A percentile compares a stretch with the other conserved stretches of the same genome.
phyloP scores from a whole-genome alignment of 1,140 invertebrate genomes.

The Oryzaephilus surinamensis region DNA sequence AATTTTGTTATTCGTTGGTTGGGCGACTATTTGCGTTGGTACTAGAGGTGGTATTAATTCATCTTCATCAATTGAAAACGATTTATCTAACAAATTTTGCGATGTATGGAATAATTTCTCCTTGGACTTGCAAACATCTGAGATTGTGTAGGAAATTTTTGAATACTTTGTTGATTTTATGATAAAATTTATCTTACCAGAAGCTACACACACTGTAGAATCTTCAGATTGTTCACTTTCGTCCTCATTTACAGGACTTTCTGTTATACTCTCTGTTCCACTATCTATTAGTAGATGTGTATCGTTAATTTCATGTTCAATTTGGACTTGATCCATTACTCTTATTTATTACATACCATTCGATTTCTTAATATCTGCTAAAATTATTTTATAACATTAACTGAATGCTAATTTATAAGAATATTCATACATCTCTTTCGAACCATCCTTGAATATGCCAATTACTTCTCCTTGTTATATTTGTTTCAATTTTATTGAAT shows the following conservation, averaged over 20 bases:
- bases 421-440: constrained; percentile 20
- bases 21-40: constrained; percentile 19
- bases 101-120: constrained; percentile 2
- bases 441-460: constrained; percentile 20
- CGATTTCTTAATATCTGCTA: constrained; percentile 19
- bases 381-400: constrained; percentile 1
- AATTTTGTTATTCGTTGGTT: constrained; percentile 13
- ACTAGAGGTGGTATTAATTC: constrained; percentile 21
- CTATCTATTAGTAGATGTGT: constrained; percentile 26
- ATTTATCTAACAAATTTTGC: constrained; percentile 24
- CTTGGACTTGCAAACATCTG: background rate
- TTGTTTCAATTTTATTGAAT: too few relatives aligned
- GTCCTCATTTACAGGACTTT: constrained; percentile 25
- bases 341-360: constrained; percentile 12
- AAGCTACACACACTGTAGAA: constrained; percentile 18
- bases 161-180: background rate
- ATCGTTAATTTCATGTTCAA: constrained; percentile 23
- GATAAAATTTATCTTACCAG: background rate
- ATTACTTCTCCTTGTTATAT: too few relatives aligned
- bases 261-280: constrained; percentile 26
- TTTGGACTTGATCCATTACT: constrained; percentile 23
- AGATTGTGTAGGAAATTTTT: background rate
- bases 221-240: constrained; percentile 20
- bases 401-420: background rate
- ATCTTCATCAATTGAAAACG: constrained; percentile 29